phyloP scores from a whole-genome alignment of 1,140 invertebrate species.

The Phthorimaea operculella region DNA sequence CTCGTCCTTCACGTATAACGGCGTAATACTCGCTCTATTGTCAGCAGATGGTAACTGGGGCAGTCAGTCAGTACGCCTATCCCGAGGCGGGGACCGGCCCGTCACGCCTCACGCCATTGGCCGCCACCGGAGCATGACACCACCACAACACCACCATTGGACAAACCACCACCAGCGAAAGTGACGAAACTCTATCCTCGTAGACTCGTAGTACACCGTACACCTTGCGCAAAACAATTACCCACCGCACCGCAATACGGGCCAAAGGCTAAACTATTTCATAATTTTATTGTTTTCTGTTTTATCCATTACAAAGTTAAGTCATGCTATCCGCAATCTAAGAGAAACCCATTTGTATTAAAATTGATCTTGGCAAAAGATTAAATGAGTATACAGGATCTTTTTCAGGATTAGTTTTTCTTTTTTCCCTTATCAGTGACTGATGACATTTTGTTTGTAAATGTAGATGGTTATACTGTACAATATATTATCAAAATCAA shows the following conservation, averaged over 20 bases:
- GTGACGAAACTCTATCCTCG: slow-evolving; percentile 42
- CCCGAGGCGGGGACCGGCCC: slow-evolving; percentile 56
- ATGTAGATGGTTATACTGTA: too few species aligned
- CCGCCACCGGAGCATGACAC: slow-evolving; percentile 59
- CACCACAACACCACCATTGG: slow-evolving; percentile 58
- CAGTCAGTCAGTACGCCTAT: slow-evolving; percentile 38
- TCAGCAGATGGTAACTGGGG: slow-evolving; percentile 9
- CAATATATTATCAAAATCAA: too few species aligned
- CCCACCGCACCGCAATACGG: slow-evolving; percentile 15
- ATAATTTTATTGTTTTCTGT: slow-evolving; percentile 1
- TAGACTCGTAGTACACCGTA: slow-evolving; percentile 8
- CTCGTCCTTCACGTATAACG: background rate
- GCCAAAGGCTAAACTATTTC: background rate
- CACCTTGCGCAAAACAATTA: slow-evolving; percentile 53
- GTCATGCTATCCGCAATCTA: background rate
- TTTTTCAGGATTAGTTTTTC: too few species aligned
- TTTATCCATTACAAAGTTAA: slow-evolving; percentile 8
- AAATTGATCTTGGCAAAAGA: too few species aligned
- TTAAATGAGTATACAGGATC: too few species aligned
- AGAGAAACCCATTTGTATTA: too few species aligned
- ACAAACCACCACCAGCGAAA: slow-evolving; percentile 56
- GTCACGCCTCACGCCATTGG: slow-evolving; percentile 53
- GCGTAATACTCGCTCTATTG: too few species aligned
- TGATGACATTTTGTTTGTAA: too few species aligned
- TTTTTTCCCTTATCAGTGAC: too few species aligned